Base-by-base conservation (phyloP, 2,113 vertebrate genomes). In the Turdus rufiventris region DNA sequence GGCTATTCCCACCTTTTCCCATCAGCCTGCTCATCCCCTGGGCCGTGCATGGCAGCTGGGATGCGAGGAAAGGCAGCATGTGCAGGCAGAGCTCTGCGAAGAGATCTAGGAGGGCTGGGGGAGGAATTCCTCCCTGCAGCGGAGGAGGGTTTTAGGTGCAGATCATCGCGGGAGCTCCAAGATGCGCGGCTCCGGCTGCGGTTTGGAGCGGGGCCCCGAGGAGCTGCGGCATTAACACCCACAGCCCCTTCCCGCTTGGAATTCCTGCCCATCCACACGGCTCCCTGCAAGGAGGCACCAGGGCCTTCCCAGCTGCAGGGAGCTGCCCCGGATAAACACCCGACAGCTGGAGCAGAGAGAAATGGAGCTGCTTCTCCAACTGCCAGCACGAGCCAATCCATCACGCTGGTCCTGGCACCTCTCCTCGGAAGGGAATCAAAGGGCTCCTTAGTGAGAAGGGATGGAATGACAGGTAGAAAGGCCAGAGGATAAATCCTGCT, bases 401-500 rank as follows among this genome's bases (percentile, higher is more conserved):
- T 97, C 96, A 97, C 80, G 3, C 91, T 77, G 75, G 94, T 81
- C 96, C 96, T 97, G 97, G 97, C 96, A 97, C 96, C 96, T 97
- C 94, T 97, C 93, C 96, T 96, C 94, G 90, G 96, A 96, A 96
- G 93, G 87, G 94, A 97, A 97, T 97, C 96, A 97, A 97, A 97
- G 94, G 77, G 82, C 94, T 97, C 77, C 97, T 96, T 97, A 96
- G 97, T 97, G 97, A 97, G 96, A 97, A 93, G 93, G 81, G 96
- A 97, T 97, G 97, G 97, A 97, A 96, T 97, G 97, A 97, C 97
- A 97, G 94, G 96, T 96, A 96, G 96, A 97, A 97, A 97, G 96
- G 94, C 94, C 95, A 97, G 94, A 94, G 95, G 96, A 96, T 94
- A 97, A 97, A 97, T 97, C 95, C 96, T 91, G 80, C 88, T 96